Percentiles rank a stretch among this genome's conserved stretches.
These are phyloP conservation scores for Macrosoma leucophasiata DNA, from an alignment of 2,888 invertebrate genomes.

Conservation along the genomic window DNA sequence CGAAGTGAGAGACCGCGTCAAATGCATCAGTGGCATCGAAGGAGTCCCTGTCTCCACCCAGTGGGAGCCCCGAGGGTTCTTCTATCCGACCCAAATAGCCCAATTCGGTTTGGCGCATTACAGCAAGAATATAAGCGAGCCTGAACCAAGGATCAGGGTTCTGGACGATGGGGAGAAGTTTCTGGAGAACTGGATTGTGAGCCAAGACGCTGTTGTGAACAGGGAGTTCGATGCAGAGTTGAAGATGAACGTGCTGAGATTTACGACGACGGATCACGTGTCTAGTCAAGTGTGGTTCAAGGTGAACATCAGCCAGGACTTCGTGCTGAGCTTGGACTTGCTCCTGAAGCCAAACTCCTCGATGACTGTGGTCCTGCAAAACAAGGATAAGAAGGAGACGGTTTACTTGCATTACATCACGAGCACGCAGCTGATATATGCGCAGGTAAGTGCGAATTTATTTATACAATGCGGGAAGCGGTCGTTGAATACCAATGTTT, in stretches of 20 bases:
- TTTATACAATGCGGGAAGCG: too few species aligned
- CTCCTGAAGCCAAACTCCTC: slow-evolving; percentile 86
- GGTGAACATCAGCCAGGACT: slow-evolving; percentile 72
- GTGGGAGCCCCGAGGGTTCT: slow-evolving; percentile 97
- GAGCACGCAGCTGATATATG: slow-evolving; percentile 82
- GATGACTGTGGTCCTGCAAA: slow-evolving; percentile 84
- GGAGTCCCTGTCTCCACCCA: slow-evolving; percentile 98
- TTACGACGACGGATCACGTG: slow-evolving; percentile 81
- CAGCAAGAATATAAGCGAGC: slow-evolving; percentile 93
- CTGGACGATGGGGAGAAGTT: slow-evolving; percentile 85
- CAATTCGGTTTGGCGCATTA: slow-evolving; percentile 98
- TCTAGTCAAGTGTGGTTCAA: slow-evolving; percentile 81
- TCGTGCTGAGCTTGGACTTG: slow-evolving; percentile 85
- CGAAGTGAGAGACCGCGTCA: slow-evolving; percentile 95
- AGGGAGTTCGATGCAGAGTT: slow-evolving; percentile 76
- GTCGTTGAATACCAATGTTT: too few species aligned
- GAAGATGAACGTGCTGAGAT: slow-evolving; percentile 80
- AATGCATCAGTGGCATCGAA: slow-evolving; percentile 94
- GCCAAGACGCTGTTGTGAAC: slow-evolving; percentile 79
- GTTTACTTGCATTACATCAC: slow-evolving; percentile 90
- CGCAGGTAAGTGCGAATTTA: slow-evolving; percentile 81
- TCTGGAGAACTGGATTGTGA: slow-evolving; percentile 82
- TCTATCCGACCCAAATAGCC: slow-evolving; percentile 98
- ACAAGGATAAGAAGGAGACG: slow-evolving; percentile 83
- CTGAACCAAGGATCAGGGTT: slow-evolving; percentile 81